Evolutionary conservation across 2,797 vertebrate species (phyloP), one percentile per base, ranked within the genome.

Genomic region (Antrozous pallidus): DNA sequence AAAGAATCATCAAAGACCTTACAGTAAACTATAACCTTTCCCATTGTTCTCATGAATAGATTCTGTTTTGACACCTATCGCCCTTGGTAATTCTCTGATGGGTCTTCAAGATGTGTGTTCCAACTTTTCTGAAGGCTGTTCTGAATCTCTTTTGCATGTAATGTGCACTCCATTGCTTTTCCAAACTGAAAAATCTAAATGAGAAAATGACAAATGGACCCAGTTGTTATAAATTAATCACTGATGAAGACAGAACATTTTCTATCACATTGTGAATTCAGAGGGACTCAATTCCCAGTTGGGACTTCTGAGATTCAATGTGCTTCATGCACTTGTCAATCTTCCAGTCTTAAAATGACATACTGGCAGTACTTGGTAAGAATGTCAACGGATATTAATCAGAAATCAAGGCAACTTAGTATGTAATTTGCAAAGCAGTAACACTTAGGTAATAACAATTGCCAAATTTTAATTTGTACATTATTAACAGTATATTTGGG

Each of bases 141-240:
- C 54, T 10, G 16, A 93, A 69, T 75, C 47, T 81, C 16, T 89
- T 81, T 80, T 85, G 24, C 70, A 51, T 75, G 0, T 24, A 88
- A 54, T 51, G 71, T 78, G 74, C 47, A 85, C 84, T 94, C 61
- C 79, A 82, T 10, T 78, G 49, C 10, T 94, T 92, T 71, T 42
- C 42, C 61, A 87, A 83, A 96, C 42, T 91, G 28, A 94, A 95
- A 97, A 91, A 77, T 90, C 85, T 90, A 91, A 93, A 92, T 56
- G 3, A 90, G 42, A 14, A 28, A 94, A 40, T 40, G 45, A 9
- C 22, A 83, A 83, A 80, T n/a, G 54, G 0, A 9, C 47, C 38
- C 67, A 38, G 17, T 94, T 89, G 90, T 91, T 97, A 94, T 69
- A 90, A 89, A 90, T 94, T 91, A 96, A 95, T 95, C 70, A 24